Base-by-base conservation (phyloP, 2,797 vertebrate species). In the Synanceia verrucosa region DNA sequence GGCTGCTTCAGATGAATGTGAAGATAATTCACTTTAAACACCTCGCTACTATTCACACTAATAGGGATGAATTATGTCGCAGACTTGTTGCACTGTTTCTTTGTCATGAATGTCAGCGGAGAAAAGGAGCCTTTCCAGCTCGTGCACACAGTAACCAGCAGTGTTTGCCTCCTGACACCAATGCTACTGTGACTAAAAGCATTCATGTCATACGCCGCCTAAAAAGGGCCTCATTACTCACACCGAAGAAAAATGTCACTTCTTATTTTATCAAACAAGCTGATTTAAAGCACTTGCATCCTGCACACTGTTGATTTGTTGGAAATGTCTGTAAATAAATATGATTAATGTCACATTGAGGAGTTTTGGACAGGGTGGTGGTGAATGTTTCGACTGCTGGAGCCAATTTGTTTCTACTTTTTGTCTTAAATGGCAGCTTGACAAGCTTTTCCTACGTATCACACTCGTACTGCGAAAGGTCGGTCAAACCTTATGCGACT, bases 11-110 rank as follows among this genome's bases (percentile, higher is more conserved):
- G 69, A 82, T 71, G 68, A 71, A 70, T 56, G 44, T 46, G 70
- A 39, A 51, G 73, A 82, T 82, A 83, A 87, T 82, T 85, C 60
- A 63, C 59, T 75, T 55, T 16, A 79, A n/a, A 84, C 74, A 62
- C 43, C 69, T 81, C 28, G 16, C 48, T 1, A 36, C 47, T 82
- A 85, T 79, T 84, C 80, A 89, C 76, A 81, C 23, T 79, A 82
- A 87, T 76, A 21, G 39, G 64, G 66, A 53, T 76, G 75, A 81
- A 82, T 85, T 73, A 76, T 57, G 31, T 59, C 37, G 39, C 24
- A 21, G 68, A 70, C 67, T 31, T 65, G 31, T 52, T 62, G 50
- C 48, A 29, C 41, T 56, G n/a, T 56, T 74, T 65, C 58, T 73
- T 65, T 68, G 53, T 78, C 31, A n/a, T 21, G 26, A 46, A 59